Conservation (phyloP, 1,140 invertebrate genomes). For the Lethrus apterus region DNA sequence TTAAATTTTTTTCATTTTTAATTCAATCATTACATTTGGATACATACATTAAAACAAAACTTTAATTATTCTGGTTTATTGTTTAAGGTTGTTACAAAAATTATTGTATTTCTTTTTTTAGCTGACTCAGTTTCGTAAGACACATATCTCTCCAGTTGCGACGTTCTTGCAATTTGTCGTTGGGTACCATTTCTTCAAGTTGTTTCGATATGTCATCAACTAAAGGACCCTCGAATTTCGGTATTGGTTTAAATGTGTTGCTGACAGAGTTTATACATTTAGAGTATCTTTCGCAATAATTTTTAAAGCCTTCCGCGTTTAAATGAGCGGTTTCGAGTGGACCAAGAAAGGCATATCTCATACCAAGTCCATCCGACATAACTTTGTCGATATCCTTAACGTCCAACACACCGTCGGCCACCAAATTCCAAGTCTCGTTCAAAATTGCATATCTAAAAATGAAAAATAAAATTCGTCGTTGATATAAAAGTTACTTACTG, state of each 20-base stretch:
- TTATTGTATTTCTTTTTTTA: conserved; percentile 63
- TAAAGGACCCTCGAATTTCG: conserved; percentile 61
- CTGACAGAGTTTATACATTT: conserved; percentile 73
- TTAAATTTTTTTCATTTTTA: no score
- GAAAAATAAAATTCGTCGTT: conserved; percentile 15
- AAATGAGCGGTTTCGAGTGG: conserved; percentile 90
- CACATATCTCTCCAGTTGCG: conserved; percentile 78
- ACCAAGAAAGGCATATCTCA: conserved; percentile 91
- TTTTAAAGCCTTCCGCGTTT: conserved; percentile 81
- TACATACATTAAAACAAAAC: no score
- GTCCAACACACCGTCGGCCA: conserved; percentile 73
- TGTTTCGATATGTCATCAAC: conserved; percentile 58
- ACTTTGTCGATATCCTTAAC: conserved; percentile 88
- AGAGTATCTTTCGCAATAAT: conserved; percentile 68
- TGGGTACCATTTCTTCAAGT: conserved; percentile 63
- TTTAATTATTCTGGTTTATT: not conserved
- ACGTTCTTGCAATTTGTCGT: conserved; percentile 66
- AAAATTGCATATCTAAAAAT: conserved; percentile 77
- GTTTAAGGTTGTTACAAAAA: conserved; percentile 1
- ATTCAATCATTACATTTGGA: no score
- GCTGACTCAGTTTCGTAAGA: conserved; percentile 69
- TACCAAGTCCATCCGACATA: conserved; percentile 89
- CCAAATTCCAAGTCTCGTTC: conserved; percentile 86
- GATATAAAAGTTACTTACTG: conserved; percentile 60
- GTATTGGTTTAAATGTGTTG: conserved; percentile 65